Evolutionary conservation across 1,140 invertebrate species (phyloP).

Genomic region (Drosophila seguyi): DNA sequence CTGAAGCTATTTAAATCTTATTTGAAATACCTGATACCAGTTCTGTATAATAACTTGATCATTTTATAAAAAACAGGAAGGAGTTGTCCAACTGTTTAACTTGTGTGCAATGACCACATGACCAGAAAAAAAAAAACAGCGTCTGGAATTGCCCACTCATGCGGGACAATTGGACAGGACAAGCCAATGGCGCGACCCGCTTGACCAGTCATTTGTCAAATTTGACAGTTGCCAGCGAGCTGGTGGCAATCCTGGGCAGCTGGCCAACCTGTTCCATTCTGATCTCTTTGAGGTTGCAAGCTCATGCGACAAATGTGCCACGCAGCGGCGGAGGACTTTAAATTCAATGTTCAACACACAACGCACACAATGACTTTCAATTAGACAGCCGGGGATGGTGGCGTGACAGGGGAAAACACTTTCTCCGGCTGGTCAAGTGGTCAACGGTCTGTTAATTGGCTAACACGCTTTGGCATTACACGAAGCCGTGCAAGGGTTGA

Average conservation of each 20-base stretch:
- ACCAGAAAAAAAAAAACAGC: background rate
- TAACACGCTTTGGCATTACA: constrained; percentile 20
- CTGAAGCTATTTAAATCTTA: too few species aligned
- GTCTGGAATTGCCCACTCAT: constrained; percentile 52
- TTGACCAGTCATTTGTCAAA: constrained; percentile 69
- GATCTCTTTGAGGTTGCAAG: constrained; percentile 50
- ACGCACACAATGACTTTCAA: constrained; percentile 76
- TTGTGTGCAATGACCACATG: constrained; percentile 64
- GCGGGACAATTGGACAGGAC: constrained; percentile 58
- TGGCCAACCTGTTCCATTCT: constrained; percentile 55
- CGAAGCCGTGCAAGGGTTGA: constrained; percentile 45
- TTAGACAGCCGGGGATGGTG: constrained; percentile 49
- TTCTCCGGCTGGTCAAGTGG: constrained; percentile 54
- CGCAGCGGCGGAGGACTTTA: constrained; percentile 10
- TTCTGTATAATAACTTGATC: constrained; percentile 16
- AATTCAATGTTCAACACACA: constrained; percentile 45
- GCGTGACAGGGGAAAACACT: constrained; percentile 23
- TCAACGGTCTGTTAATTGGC: constrained; percentile 73
- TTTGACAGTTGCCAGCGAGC: constrained; percentile 57
- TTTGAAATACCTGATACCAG: rapidly evolving
- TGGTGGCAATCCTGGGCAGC: constrained; percentile 44
- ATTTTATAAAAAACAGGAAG: background rate
- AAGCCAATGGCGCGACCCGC: constrained; percentile 28
- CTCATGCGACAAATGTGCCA: constrained; percentile 51
- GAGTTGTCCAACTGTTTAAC: constrained; percentile 61